Percentiles rank a stretch among this genome's conserved stretches.
phyloP scores from a whole-genome alignment of 2,888 invertebrate species.

The Hydroisotoma schaefferi region DNA sequence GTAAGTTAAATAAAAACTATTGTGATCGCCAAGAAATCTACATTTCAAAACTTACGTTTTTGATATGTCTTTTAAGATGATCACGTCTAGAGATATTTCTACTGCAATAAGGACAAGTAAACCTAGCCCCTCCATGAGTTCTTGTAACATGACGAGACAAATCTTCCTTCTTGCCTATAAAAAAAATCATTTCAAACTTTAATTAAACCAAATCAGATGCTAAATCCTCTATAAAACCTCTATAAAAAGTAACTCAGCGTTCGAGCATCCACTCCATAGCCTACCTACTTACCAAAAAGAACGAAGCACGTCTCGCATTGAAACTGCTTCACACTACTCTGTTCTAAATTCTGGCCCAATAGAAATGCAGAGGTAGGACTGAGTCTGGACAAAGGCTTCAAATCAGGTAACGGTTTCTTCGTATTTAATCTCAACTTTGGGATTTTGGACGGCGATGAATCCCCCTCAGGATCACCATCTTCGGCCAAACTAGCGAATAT shows the following conservation, averaged over 20 bases:
- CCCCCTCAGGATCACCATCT: neutral
- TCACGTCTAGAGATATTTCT: conserved; percentile 36
- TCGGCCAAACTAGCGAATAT: neutral
- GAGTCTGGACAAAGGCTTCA: conserved; percentile 7
- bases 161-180: conserved; percentile 16
- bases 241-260: no score
- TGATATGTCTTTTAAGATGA: conserved; percentile 38
- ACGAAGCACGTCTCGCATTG: conserved; percentile 3
- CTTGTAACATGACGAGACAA: conserved; percentile 7
- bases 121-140: conserved; percentile 35
- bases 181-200: no score
- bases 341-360: neutral
- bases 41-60: conserved; percentile 23
- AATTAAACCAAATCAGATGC: no score
- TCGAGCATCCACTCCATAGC: no score
- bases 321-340: neutral
- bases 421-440: neutral
- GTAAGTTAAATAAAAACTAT: neutral
- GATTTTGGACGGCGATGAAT: neutral
- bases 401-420: conserved; percentile 1
- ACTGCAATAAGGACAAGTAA: conserved; percentile 38
- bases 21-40: neutral
- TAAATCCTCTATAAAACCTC: no score
- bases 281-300: neutral
- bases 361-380: neutral